Percentiles rank a stretch among this genome's conserved stretches.
Conservation (phyloP, 2,797 vertebrate species). For the Kryptopterus vitreolus region DNA sequence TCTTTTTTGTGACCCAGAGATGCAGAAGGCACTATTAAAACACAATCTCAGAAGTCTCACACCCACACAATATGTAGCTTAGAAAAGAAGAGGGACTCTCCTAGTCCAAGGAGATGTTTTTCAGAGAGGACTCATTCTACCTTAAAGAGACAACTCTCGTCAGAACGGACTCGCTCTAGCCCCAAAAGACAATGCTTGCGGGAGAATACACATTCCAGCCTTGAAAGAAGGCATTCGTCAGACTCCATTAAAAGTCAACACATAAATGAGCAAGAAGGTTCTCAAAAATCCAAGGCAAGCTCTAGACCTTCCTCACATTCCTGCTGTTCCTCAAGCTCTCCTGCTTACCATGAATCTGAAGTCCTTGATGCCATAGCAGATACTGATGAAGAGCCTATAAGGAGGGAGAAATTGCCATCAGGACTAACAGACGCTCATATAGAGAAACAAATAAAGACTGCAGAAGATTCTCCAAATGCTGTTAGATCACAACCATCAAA, state of each 20-base stretch:
- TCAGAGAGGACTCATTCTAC: neutral
- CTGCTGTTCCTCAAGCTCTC: neutral
- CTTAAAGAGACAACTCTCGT: slow-evolving; percentile 6
- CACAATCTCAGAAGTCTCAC: neutral
- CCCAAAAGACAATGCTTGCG: slow-evolving; percentile 16
- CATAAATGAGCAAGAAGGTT: slow-evolving; percentile 24
- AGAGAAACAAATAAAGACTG: neutral
- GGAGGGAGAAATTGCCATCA: neutral
- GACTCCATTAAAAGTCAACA: slow-evolving; percentile 24
- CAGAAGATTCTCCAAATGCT: slow-evolving; percentile 4
- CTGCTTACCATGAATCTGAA: slow-evolving; percentile 68
- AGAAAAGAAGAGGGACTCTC: slow-evolving; percentile 26
- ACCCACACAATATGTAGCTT: neutral
- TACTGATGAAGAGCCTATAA: slow-evolving; percentile 57
- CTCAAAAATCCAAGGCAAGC: slow-evolving; percentile 6
- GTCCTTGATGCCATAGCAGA: slow-evolving; percentile 72
- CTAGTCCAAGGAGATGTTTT: slow-evolving; percentile 37
- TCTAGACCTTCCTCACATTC: slow-evolving; percentile 9
- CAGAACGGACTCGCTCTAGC: neutral
- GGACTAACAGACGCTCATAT: neutral
- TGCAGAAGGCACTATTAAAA: neutral
- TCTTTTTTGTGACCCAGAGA: neutral
- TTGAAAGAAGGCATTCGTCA: slow-evolving; percentile 10
- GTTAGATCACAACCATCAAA: neutral
- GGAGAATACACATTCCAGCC: neutral